These are phyloP conservation scores for Macrochelys suwanniensis DNA, from an alignment of 2,797 vertebrate genomes.

Conservation along the genomic window DNA sequence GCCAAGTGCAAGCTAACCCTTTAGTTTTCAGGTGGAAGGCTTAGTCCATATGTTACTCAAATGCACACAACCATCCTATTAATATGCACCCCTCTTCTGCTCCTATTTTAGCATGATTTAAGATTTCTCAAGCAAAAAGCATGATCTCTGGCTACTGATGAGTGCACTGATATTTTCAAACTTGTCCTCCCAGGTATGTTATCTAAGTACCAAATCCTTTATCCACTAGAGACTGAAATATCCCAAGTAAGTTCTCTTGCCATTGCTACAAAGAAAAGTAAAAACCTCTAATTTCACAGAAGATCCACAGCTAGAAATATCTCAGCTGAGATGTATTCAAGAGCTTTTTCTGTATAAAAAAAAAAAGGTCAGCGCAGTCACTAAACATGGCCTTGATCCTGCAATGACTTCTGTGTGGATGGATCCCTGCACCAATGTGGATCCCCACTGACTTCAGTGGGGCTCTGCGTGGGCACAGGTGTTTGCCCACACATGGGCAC, in stretches of 20 bases:
- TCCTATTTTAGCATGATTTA: not conserved
- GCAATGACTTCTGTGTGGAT: not conserved
- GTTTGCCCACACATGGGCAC: not conserved
- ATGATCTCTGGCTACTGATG: not conserved
- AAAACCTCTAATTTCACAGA: not conserved
- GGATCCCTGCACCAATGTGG: not conserved
- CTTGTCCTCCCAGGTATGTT: not conserved
- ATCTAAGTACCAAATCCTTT: not conserved
- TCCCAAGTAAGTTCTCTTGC: not conserved
- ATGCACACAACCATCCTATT: not conserved
- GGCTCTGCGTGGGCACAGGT: not conserved
- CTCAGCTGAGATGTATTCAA: not conserved
- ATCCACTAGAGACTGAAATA: not conserved
- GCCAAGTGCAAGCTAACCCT: not conserved
- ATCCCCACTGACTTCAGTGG: rapidly evolving
- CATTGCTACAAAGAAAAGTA: not conserved
- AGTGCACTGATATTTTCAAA: not conserved
- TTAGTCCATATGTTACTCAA: not conserved
- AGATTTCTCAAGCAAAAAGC: not conserved
- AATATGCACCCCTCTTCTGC: not conserved
- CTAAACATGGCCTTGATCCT: not conserved
- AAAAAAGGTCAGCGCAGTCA: not conserved
- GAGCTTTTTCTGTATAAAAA: not conserved
- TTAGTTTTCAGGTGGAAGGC: not conserved
- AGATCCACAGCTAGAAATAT: not conserved